phyloP scores from a whole-genome alignment of 1,140 invertebrate genomes.

The Nasonia giraulti region DNA sequence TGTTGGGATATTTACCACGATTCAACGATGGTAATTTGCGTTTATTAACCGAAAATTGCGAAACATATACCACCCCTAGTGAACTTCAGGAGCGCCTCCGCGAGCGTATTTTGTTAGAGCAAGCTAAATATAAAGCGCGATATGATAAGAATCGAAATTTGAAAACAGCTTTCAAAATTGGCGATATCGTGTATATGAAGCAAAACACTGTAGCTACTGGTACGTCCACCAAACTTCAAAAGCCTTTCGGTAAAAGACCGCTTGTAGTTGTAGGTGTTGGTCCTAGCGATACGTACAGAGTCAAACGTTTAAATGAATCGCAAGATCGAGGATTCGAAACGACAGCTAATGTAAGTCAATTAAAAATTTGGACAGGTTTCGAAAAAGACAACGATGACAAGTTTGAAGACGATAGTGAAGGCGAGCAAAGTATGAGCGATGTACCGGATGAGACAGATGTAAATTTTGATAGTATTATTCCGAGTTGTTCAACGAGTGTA shows the following conservation, averaged over 20 bases:
- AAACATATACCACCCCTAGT: constrained; percentile 25
- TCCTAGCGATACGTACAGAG: constrained; percentile 38
- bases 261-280: constrained; percentile 23
- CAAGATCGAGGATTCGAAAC: not conserved
- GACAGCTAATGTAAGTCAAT: not conserved
- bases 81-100: not conserved
- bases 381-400: too few species aligned
- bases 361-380: not conserved
- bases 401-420: too few species aligned
- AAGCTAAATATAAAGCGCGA: too few species aligned
- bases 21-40: constrained; percentile 40
- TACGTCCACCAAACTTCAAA: not conserved
- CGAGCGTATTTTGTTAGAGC: too few species aligned
- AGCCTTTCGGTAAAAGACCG: not conserved
- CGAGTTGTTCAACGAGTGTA: too few species aligned
- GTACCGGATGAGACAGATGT: too few species aligned
- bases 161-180: too few species aligned
- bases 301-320: not conserved
- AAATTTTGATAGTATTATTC: too few species aligned
- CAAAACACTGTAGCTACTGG: constrained; percentile 29
- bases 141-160: too few species aligned
- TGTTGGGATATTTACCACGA: constrained; percentile 51
- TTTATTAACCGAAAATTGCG: constrained; percentile 29
- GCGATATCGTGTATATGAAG: too few species aligned
- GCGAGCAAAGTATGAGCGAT: too few species aligned